Evolutionary conservation across 2,113 vertebrate genomes (phyloP).

Genomic region (Meleagris gallopavo): DNA sequence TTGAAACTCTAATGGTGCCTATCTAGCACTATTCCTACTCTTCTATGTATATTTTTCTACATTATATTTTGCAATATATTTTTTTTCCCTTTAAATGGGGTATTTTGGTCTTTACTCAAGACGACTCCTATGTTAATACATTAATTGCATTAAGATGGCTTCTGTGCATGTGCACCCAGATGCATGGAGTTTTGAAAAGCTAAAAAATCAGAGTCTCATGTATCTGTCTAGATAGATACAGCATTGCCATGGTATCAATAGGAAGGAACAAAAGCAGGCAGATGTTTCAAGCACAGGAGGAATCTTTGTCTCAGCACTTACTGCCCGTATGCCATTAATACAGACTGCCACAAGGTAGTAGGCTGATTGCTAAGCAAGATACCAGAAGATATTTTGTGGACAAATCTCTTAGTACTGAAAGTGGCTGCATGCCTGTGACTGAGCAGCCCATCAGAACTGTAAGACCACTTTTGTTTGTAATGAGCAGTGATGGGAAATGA

Average conservation of each 20-base stretch:
- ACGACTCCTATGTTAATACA: not conserved
- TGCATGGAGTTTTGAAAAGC: not conserved
- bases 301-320: not conserved
- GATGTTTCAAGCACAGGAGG: not conserved
- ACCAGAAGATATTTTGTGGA: not conserved
- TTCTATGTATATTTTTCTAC: not conserved
- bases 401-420: not conserved
- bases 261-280: too few species aligned
- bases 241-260: not conserved
- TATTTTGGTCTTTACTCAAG: not conserved
- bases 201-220: not conserved
- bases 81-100: not conserved
- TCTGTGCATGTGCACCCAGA: not conserved
- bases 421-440: not conserved
- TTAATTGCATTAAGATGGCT: not conserved
- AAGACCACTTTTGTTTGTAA: not conserved
- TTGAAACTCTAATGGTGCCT: not conserved
- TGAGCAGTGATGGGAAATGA: not conserved
- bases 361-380: not conserved
- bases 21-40: not conserved
- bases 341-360: rapidly evolving
- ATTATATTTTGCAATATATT: not conserved
- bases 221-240: not conserved
- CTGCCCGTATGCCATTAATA: not conserved
- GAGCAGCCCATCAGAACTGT: not conserved